Conservation (phyloP, 2,113 vertebrate genomes). For the Brachypodius melanocephalos region DNA sequence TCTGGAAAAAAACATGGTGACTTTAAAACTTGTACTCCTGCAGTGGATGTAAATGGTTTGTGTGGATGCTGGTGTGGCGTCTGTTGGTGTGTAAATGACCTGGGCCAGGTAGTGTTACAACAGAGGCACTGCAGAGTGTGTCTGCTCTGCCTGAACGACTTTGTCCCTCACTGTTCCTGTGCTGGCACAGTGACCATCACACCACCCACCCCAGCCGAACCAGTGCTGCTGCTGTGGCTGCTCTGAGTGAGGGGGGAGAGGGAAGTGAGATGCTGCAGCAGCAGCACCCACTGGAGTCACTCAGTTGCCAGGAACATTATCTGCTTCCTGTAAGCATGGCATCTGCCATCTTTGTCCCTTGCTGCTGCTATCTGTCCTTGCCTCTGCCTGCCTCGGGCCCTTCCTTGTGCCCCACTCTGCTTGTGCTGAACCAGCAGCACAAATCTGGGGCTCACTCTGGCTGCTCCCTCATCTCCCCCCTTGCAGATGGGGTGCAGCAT, state of each 20-base stretch:
- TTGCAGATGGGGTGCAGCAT: accelerated
- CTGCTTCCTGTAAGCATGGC: background rate
- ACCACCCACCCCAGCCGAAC: accelerated
- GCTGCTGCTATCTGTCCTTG: background rate
- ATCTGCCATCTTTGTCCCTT: background rate
- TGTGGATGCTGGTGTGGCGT: background rate
- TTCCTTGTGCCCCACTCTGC: accelerated
- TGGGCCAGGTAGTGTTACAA: background rate
- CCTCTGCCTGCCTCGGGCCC: background rate
- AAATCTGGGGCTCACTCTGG: accelerated
- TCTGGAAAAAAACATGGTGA: background rate
- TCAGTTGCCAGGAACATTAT: background rate
- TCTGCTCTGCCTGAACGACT: background rate
- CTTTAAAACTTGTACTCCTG: background rate
- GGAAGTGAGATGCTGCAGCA: background rate
- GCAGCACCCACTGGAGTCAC: background rate
- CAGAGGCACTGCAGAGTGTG: background rate
- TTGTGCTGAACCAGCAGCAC: background rate
- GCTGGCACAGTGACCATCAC: background rate
- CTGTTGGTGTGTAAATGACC: background rate
- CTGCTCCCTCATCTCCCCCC: background rate
- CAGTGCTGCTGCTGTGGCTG: background rate
- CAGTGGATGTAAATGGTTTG: accelerated
- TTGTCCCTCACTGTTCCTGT: accelerated
- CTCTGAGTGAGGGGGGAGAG: background rate